Evolutionary conservation across 2,797 vertebrate species (phyloP).

Genomic region (Vipera latastei): DNA sequence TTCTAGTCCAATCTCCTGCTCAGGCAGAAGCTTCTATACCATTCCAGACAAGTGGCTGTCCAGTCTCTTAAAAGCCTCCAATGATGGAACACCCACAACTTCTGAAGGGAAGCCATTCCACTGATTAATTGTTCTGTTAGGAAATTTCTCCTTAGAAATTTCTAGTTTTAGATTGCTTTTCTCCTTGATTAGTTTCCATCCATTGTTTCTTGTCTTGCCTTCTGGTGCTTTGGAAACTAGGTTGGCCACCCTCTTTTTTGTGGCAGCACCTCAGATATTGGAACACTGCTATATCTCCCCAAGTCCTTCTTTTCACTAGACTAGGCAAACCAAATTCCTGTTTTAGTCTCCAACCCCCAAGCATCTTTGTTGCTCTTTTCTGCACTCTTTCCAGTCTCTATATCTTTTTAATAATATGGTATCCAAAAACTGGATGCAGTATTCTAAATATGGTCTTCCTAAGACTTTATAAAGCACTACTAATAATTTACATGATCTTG

Average conservation of each 20-base stretch:
- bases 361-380: neutral
- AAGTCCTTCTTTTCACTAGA: neutral
- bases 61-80: too few relatives aligned
- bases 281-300: neutral
- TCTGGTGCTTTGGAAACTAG: neutral
- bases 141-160: neutral
- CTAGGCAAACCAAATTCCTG: neutral
- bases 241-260: neutral
- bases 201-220: neutral
- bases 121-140: neutral
- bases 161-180: neutral
- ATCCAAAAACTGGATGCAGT: neutral
- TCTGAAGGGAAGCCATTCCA: too few relatives aligned
- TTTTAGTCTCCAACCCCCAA: neutral
- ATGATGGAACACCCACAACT: too few relatives aligned
- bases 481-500: neutral
- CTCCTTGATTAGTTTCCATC: neutral
- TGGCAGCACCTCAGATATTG: neutral
- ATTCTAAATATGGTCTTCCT: neutral
- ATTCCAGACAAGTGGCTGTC: too few relatives aligned
- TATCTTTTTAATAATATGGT: neutral
- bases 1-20: neutral
- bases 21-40: too few relatives aligned
- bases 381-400: neutral
- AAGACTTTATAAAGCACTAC: neutral